These are phyloP conservation scores for Stenichneumon culpator DNA, from an alignment of 2,888 invertebrate genomes.

Conservation along the genomic window DNA sequence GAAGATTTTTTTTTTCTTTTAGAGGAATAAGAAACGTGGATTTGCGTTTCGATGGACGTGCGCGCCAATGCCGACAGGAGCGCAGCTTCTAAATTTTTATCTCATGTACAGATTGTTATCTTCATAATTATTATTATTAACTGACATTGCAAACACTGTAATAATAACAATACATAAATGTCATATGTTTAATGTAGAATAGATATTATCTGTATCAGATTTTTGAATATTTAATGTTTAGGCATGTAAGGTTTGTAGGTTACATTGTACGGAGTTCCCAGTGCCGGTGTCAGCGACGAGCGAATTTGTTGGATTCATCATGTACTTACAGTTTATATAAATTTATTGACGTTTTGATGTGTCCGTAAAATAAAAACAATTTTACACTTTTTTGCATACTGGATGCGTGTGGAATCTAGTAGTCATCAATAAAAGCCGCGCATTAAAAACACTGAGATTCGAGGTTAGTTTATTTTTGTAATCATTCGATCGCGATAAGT, in stretches of 20 bases:
- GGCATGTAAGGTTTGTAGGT: background rate
- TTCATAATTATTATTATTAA: background rate
- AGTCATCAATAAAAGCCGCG: background rate
- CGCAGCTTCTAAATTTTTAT: background rate
- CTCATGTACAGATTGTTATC: background rate
- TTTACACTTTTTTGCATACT: background rate
- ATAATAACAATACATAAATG: background rate
- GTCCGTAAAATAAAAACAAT: background rate
- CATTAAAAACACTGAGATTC: background rate
- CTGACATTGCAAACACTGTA: background rate
- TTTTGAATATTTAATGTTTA: background rate
- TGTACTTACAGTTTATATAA: slow-evolving; percentile 1
- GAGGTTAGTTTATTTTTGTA: slow-evolving; percentile 12
- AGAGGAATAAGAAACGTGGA: background rate
- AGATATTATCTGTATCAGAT: background rate
- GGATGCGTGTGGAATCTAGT: background rate
- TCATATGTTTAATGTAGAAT: background rate
- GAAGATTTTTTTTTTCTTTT: background rate
- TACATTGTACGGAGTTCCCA: background rate
- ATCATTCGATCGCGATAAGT: background rate
- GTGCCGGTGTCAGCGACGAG: background rate
- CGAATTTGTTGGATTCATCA: background rate
- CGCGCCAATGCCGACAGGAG: background rate
- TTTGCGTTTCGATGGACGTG: background rate
- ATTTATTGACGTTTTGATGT: background rate